phyloP scores from a whole-genome alignment of 2,113 vertebrate species.

The Crocuta crocuta region DNA sequence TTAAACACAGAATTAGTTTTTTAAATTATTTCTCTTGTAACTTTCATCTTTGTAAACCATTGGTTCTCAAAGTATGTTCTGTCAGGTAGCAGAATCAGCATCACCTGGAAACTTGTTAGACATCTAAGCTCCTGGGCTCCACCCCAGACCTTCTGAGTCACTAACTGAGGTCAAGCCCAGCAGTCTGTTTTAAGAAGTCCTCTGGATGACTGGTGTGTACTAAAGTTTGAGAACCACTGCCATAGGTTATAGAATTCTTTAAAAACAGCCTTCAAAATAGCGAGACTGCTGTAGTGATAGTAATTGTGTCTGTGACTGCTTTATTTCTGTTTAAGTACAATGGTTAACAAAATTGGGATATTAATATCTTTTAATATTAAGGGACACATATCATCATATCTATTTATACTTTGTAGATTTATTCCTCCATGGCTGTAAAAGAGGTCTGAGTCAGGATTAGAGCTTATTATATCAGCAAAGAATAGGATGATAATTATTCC shows the following conservation, averaged over 20 bases:
- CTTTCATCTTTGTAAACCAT: slow-evolving; percentile 11
- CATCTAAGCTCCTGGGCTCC: not conserved
- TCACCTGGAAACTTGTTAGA: slow-evolving; percentile 26
- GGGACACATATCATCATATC: not conserved
- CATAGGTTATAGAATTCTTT: slow-evolving; percentile 1
- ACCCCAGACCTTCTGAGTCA: not conserved
- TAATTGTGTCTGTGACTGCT: not conserved
- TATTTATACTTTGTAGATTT: not conserved
- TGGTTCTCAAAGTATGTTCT: slow-evolving; percentile 36
- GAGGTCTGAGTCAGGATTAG: not conserved
- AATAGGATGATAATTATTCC: not conserved
- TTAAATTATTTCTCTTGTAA: not conserved
- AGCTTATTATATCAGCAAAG: slow-evolving; percentile 47
- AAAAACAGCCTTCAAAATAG: slow-evolving; percentile 29
- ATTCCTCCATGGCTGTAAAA: slow-evolving; percentile 3
- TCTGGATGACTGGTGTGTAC: not conserved
- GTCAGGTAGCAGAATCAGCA: not conserved
- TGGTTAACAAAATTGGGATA: slow-evolving; percentile 29
- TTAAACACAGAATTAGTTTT: not conserved
- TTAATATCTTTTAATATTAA: slow-evolving; percentile 4
- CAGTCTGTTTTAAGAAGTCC: not conserved
- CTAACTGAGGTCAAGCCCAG: not conserved
- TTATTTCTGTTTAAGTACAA: not conserved
- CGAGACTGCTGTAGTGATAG: not conserved
- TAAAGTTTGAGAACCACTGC: not conserved